These are phyloP conservation scores for Equus quagga DNA, from an alignment of 2,113 vertebrate genomes.

Conservation along the genomic window DNA sequence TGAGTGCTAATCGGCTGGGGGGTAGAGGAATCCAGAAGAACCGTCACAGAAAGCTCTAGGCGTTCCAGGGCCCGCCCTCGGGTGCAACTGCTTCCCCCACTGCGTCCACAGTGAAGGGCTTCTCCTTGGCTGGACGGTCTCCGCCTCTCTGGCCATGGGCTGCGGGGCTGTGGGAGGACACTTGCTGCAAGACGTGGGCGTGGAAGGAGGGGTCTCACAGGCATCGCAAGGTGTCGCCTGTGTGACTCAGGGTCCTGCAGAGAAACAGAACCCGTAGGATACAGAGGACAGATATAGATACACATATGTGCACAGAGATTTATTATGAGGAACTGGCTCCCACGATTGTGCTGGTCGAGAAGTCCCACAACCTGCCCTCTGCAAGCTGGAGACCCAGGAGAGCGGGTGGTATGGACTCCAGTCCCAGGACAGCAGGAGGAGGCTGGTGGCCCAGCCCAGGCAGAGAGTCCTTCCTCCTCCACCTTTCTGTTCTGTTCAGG, in stretches of 20 bases:
- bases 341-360: background rate
- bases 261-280: background rate
- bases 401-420: no score
- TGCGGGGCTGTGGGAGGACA: background rate
- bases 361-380: background rate
- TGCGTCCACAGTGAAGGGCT: background rate
- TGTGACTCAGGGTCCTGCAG: background rate
- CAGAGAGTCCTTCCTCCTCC: background rate
- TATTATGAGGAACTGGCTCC: background rate
- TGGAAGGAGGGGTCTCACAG: background rate
- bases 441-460: background rate
- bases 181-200: background rate
- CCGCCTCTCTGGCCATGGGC: fast-evolving
- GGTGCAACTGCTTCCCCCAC: no score
- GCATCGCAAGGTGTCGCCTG: background rate
- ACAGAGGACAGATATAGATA: background rate
- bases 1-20: background rate
- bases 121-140: fast-evolving
- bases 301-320: background rate
- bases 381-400: background rate
- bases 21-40: background rate
- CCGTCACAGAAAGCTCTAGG: fast-evolving
- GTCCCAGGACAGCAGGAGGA: background rate
- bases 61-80: background rate
- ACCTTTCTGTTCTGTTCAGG: background rate